Percentiles rank a stretch among this genome's conserved stretches.
These are phyloP conservation scores for Cottoperca gobio DNA, from an alignment of 2,797 vertebrate genomes.

Conservation along the genomic window DNA sequence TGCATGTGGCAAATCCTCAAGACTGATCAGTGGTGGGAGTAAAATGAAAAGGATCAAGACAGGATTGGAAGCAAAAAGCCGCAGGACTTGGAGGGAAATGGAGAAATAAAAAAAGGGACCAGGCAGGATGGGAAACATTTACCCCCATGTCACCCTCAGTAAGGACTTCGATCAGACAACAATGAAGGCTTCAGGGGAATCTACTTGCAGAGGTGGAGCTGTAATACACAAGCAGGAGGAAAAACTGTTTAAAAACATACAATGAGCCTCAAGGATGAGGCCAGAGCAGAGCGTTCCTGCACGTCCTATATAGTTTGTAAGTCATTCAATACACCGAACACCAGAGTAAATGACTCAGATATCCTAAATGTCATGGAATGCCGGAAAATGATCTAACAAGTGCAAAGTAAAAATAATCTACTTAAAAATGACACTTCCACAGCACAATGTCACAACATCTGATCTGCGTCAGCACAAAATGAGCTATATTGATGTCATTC, in stretches of 20 bases:
- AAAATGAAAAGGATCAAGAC: background rate
- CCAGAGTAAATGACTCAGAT: background rate
- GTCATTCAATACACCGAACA: background rate
- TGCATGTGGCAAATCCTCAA: background rate
- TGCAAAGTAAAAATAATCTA: background rate
- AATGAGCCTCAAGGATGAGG: background rate
- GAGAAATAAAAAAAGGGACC: background rate
- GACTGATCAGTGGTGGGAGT: background rate
- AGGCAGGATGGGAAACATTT: background rate
- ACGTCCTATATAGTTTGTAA: background rate
- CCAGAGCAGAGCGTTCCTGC: background rate
- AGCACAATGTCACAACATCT: background rate
- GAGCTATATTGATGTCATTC: background rate
- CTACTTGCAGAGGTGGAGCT: background rate
- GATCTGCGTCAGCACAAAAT: background rate
- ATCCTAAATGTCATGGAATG: constrained; percentile 16
- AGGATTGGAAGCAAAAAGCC: background rate
- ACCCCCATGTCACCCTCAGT: background rate
- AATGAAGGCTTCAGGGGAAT: constrained; percentile 1
- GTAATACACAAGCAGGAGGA: background rate
- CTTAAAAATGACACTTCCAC: background rate
- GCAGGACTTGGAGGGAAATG: background rate
- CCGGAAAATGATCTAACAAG: background rate
- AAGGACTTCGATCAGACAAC: constrained; percentile 5
- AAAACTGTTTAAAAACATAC: background rate